phyloP scores from a whole-genome alignment of 2,113 vertebrate genomes.

The Oenanthe oenanthe region DNA sequence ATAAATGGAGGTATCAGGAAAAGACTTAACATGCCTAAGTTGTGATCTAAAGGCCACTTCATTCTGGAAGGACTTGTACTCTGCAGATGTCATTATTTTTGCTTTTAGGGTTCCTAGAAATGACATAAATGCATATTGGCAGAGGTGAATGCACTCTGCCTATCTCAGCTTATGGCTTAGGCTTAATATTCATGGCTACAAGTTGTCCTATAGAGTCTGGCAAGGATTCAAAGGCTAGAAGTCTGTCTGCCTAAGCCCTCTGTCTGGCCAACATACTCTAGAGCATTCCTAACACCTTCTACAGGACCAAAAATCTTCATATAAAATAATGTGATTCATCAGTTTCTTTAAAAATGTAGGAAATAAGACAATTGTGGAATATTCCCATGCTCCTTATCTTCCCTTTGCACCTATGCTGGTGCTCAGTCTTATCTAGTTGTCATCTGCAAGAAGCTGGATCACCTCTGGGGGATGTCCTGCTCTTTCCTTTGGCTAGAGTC shows the following conservation, averaged over 20 bases:
- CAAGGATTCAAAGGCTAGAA: background rate
- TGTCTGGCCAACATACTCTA: background rate
- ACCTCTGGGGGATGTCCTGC: background rate
- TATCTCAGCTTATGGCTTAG: background rate
- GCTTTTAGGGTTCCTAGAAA: background rate
- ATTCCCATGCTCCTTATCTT: background rate
- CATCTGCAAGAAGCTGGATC: background rate
- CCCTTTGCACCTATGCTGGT: background rate
- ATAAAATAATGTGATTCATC: background rate
- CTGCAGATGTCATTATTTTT: background rate
- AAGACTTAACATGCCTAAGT: background rate
- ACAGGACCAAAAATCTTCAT: background rate
- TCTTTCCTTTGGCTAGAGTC: background rate
- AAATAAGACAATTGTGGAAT: background rate
- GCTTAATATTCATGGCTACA: background rate
- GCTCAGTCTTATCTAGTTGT: background rate
- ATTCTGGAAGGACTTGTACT: background rate
- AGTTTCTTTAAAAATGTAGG: background rate
- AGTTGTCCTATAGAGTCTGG: background rate
- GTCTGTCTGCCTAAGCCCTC: background rate
- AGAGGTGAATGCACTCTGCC: background rate
- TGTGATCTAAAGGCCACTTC: background rate
- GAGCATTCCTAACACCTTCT: background rate
- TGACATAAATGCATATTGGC: background rate
- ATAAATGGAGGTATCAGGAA: conserved; percentile 5